phyloP scores from a whole-genome alignment of 2,888 invertebrate genomes.

The Rotaria sp. region DNA sequence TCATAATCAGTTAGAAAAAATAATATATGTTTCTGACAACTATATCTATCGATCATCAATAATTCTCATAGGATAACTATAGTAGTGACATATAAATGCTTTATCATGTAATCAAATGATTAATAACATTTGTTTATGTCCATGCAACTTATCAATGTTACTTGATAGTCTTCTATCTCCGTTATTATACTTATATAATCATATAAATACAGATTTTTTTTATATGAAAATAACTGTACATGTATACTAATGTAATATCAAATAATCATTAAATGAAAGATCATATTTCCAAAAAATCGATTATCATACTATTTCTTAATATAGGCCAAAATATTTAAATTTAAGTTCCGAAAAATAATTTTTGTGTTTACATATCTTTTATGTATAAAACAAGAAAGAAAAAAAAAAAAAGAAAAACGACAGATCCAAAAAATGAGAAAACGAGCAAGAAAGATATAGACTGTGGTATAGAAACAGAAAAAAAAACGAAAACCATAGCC shows the following conservation, averaged over 20 bases:
- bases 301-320: neutral
- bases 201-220: neutral
- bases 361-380: constrained; percentile 4
- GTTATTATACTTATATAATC: neutral
- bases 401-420: neutral
- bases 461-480: neutral
- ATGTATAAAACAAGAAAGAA: constrained; percentile 14
- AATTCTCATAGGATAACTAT: neutral
- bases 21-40: no score
- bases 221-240: no score
- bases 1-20: no score
- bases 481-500: neutral
- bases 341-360: neutral
- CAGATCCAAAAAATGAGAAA: neutral
- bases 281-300: neutral
- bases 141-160: neutral
- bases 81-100: neutral
- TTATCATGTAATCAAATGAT: neutral
- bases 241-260: neutral
- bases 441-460: neutral
- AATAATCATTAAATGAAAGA: neutral
- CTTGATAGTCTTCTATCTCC: neutral
- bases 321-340: neutral
- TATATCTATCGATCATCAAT: neutral
- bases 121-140: neutral